Conservation (phyloP, 2,797 vertebrate species). For the Aphelocoma californica region DNA sequence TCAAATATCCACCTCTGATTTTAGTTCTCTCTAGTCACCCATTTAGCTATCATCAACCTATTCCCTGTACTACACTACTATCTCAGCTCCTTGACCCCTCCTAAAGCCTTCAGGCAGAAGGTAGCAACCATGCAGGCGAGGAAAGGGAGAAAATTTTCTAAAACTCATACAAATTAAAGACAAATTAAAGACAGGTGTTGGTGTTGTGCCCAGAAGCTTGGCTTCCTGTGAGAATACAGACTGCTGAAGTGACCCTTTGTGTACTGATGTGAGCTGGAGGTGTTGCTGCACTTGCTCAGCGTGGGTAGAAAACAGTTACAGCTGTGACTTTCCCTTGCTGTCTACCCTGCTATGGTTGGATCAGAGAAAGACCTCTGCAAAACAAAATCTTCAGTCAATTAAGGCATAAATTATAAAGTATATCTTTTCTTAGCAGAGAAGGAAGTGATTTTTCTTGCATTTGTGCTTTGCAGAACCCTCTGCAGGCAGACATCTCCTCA, state of each 20-base stretch:
- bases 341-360: neutral
- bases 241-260: neutral
- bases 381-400: neutral
- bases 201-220: neutral
- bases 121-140: neutral
- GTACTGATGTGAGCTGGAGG: accelerated
- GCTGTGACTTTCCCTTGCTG: neutral
- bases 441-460: neutral
- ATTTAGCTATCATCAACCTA: neutral
- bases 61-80: neutral
- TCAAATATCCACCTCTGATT: neutral
- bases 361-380: neutral
- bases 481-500: neutral
- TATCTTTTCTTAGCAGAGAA: neutral
- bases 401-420: neutral
- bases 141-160: neutral
- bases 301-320: neutral
- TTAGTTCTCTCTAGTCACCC: neutral
- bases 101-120: neutral
- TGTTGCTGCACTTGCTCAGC: neutral
- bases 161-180: neutral
- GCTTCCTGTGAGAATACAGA: neutral
- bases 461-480: neutral
- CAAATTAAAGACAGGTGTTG: neutral
- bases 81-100: neutral